Conservation (phyloP, 1,140 invertebrate genomes). For the Adoxophyes honmai region DNA sequence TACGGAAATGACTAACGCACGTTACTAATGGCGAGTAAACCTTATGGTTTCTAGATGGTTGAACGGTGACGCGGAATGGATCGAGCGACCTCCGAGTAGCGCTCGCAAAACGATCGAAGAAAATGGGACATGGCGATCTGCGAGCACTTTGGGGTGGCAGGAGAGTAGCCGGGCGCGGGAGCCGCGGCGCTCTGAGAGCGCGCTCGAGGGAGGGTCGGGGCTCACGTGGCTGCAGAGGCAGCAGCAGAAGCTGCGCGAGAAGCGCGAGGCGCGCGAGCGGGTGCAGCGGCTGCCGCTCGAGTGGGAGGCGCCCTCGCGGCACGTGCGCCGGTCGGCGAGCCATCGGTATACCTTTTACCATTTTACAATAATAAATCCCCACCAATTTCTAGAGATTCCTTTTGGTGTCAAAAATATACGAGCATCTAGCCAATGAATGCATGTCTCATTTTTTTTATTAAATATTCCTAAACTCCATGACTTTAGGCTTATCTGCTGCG, state of each 20-base stretch:
- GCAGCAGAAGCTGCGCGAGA: conserved; percentile 85
- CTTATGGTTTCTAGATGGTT: conserved; percentile 48
- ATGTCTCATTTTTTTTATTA: too few relatives aligned
- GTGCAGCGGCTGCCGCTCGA: conserved; percentile 85
- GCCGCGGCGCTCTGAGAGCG: conserved; percentile 53
- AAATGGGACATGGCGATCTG: conserved; percentile 60
- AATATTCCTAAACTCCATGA: too few relatives aligned
- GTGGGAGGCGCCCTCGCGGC: conserved; percentile 64
- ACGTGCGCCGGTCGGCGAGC: conserved; percentile 68
- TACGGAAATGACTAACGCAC: too few relatives aligned
- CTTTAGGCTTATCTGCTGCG: too few relatives aligned
- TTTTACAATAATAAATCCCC: too few relatives aligned
- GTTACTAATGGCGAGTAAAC: conserved; percentile 9
- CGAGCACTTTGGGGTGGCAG: conserved; percentile 56
- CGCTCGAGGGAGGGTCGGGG: conserved; percentile 61
- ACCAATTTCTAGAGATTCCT: too few relatives aligned
- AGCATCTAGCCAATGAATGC: too few relatives aligned
- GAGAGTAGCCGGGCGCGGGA: conserved; percentile 49
- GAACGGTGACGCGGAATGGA: conserved; percentile 64
- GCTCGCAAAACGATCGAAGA: conserved; percentile 47
- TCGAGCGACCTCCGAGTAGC: conserved; percentile 48
- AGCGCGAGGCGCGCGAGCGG: conserved; percentile 81
- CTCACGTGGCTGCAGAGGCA: conserved; percentile 88
- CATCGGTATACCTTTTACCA: conserved; percentile 48
- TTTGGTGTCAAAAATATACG: too few relatives aligned